Evolutionary conservation across 2,113 vertebrate species (phyloP).

Genomic region (Trogon surrucura): DNA sequence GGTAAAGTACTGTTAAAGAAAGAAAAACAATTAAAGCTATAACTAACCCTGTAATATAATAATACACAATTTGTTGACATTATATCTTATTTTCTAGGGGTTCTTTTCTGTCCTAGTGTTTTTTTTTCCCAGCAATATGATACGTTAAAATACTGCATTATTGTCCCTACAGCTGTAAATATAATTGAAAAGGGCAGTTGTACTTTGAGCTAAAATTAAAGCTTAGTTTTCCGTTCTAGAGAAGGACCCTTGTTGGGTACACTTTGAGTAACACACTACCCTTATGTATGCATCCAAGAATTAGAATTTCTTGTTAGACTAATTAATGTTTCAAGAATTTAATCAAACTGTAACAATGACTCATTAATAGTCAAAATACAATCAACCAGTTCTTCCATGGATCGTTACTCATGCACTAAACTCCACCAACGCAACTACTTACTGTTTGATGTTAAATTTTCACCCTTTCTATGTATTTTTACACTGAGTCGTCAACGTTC

Average conservation of each 20-base stretch:
- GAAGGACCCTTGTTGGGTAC: background rate
- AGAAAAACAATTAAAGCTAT: background rate
- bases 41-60: background rate
- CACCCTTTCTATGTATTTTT: background rate
- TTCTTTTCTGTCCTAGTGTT: background rate
- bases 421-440: background rate
- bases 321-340: background rate
- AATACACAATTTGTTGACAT: background rate
- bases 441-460: background rate
- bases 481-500: accelerated
- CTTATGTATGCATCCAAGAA: background rate
- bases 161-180: background rate
- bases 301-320: background rate
- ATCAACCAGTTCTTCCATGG: background rate
- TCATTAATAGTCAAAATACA: background rate
- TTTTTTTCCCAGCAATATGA: background rate
- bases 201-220: background rate
- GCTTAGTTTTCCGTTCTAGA: background rate
- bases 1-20: background rate
- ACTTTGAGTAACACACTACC: background rate
- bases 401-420: background rate
- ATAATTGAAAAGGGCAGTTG: accelerated
- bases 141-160: background rate
- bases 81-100: background rate
- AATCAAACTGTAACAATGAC: background rate